Evolutionary conservation across 1,140 invertebrate species (phyloP).

Genomic region (Nasonia longicornis): DNA sequence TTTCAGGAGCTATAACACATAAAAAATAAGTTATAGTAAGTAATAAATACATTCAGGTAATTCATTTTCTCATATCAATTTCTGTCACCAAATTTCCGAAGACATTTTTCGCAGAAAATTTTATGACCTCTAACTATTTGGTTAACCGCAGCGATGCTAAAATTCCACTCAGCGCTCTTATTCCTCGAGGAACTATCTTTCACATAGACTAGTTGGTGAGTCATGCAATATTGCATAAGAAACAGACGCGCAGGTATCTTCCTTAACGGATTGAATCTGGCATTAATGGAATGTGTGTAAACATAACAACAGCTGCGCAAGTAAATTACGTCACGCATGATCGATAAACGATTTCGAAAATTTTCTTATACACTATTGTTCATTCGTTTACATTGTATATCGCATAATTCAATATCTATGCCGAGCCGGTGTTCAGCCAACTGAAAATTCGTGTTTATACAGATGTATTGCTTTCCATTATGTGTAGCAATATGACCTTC

Average conservation of each 20-base stretch:
- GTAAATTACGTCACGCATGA: constrained; percentile 8
- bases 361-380: no score
- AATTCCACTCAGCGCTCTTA: background rate
- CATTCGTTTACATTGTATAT: no score
- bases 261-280: background rate
- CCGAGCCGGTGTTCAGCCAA: background rate
- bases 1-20: background rate
- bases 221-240: constrained; percentile 8
- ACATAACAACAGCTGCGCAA: background rate
- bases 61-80: background rate
- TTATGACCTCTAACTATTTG: background rate
- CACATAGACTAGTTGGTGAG: background rate
- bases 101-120: background rate
- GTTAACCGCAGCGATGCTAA: background rate
- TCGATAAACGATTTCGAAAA: no score
- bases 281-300: constrained; percentile 4
- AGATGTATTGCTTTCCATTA: background rate
- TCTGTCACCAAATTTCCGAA: background rate
- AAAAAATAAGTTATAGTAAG: background rate
- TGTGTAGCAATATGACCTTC: background rate
- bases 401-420: background rate
- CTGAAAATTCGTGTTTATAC: background rate
- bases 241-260: constrained; percentile 4
- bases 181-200: background rate
- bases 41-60: no score